phyloP scores from a whole-genome alignment of 2,113 vertebrate species.

The Sporophila hypoxantha region DNA sequence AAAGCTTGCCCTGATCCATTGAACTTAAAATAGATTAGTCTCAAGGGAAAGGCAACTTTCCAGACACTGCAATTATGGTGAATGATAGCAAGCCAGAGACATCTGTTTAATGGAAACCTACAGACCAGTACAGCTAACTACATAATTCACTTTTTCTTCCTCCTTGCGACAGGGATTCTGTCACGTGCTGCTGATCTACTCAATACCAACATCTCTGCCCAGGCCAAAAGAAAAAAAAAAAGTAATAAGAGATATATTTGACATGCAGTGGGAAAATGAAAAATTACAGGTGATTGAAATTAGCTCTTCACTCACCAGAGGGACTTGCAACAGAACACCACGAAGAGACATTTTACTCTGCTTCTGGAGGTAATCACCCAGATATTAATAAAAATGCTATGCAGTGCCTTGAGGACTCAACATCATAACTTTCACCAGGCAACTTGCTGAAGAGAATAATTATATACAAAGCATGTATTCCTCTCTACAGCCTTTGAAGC shows the following conservation, averaged over 20 bases:
- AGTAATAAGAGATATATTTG: background rate
- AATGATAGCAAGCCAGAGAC: constrained; percentile 66
- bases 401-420: background rate
- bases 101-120: constrained; percentile 65
- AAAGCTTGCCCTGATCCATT: constrained; percentile 64
- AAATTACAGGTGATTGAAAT: background rate
- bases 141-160: constrained; percentile 50
- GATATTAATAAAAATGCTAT: constrained; percentile 1
- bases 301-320: background rate
- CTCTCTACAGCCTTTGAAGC: constrained; percentile 19
- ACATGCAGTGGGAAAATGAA: background rate
- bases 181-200: constrained; percentile 3
- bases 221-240: background rate
- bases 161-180: background rate
- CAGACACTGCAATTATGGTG: constrained; percentile 70
- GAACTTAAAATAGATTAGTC: constrained; percentile 76
- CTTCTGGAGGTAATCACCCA: background rate
- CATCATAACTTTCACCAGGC: background rate
- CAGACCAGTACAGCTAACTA: constrained; percentile 32
- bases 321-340: background rate
- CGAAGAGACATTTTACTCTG: background rate
- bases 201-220: background rate
- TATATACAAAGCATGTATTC: constrained; percentile 30
- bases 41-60: constrained; percentile 66
- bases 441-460: constrained; percentile 1